Evolutionary conservation across 2,888 invertebrate genomes (phyloP).

Genomic region (Apamea sordens): DNA sequence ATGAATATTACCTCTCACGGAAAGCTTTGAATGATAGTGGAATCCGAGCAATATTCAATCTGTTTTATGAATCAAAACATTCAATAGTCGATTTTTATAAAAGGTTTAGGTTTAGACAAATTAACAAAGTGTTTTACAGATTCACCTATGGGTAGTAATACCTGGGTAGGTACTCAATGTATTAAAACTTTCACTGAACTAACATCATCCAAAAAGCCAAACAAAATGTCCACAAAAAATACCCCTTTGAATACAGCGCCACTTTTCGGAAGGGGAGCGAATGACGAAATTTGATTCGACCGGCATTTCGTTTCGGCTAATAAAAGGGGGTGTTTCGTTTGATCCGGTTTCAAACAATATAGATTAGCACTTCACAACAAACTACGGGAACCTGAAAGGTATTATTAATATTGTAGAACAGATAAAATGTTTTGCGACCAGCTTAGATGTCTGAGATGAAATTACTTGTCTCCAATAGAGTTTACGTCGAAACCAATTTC

Average conservation of each 20-base stretch:
- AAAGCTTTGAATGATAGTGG: slow-evolving; percentile 25
- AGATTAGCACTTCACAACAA: slow-evolving; percentile 62
- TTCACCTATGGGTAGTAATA: neutral
- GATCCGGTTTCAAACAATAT: slow-evolving; percentile 68
- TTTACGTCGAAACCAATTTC: slow-evolving; percentile 38
- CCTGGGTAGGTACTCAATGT: slow-evolving; percentile 8
- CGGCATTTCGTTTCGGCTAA: slow-evolving; percentile 67
- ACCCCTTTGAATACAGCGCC: slow-evolving; percentile 50
- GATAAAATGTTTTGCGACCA: slow-evolving; percentile 17
- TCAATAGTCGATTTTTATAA: neutral
- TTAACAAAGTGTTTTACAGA: neutral
- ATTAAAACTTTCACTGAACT: slow-evolving; percentile 46
- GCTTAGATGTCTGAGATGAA: slow-evolving; percentile 18
- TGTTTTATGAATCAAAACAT: slow-evolving; percentile 2
- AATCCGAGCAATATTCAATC: slow-evolving; percentile 7
- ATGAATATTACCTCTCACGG: neutral
- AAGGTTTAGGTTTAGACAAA: slow-evolving; percentile 12
- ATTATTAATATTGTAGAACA: slow-evolving; percentile 46
- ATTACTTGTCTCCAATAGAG: slow-evolving; percentile 42
- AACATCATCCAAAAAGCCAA: slow-evolving; percentile 50
- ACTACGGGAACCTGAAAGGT: slow-evolving; percentile 36
- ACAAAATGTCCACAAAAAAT: slow-evolving; percentile 53
- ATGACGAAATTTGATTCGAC: slow-evolving; percentile 70
- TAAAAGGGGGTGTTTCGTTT: slow-evolving; percentile 66
- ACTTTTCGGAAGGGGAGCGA: slow-evolving; percentile 57